These are phyloP conservation scores for Holotrichia oblita DNA, from an alignment of 1,140 invertebrate genomes.

Conservation along the genomic window DNA sequence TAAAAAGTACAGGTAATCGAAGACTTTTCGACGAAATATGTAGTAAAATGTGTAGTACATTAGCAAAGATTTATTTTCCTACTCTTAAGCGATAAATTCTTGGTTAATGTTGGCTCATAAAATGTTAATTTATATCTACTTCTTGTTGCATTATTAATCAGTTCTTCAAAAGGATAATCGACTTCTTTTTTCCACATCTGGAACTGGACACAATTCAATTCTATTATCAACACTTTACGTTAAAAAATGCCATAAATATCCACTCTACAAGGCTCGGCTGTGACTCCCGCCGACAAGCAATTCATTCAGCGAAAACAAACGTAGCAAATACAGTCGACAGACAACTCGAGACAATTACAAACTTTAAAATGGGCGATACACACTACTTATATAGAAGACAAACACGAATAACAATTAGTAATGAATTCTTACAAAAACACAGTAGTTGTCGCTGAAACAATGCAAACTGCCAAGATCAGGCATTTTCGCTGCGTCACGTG, in stretches of 20 bases:
- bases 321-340: conserved; percentile 6
- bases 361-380: conserved; percentile 18
- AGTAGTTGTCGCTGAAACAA: conserved; percentile 31
- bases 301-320: conserved; percentile 32
- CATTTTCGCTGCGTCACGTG: neutral
- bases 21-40: no score
- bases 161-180: conserved; percentile 27
- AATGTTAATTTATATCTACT: conserved; percentile 25
- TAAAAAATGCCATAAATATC: conserved; percentile 33
- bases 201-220: conserved; percentile 24
- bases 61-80: no score
- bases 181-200: conserved; percentile 14
- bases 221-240: conserved; percentile 28
- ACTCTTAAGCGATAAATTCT: neutral
- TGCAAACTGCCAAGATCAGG: conserved; percentile 16
- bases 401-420: conserved; percentile 35
- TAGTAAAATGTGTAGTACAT: no score
- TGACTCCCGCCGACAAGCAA: conserved; percentile 29
- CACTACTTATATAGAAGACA: conserved; percentile 30
- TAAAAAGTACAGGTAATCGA: no score
- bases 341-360: conserved; percentile 30
- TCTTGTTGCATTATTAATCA: conserved; percentile 28
- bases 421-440: conserved; percentile 31
- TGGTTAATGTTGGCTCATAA: conserved; percentile 7
- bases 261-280: conserved; percentile 18